Base-by-base conservation (phyloP, 37 sponge, comb jelly and placozoan genomes). In the Spongilla lacustris region DNA sequence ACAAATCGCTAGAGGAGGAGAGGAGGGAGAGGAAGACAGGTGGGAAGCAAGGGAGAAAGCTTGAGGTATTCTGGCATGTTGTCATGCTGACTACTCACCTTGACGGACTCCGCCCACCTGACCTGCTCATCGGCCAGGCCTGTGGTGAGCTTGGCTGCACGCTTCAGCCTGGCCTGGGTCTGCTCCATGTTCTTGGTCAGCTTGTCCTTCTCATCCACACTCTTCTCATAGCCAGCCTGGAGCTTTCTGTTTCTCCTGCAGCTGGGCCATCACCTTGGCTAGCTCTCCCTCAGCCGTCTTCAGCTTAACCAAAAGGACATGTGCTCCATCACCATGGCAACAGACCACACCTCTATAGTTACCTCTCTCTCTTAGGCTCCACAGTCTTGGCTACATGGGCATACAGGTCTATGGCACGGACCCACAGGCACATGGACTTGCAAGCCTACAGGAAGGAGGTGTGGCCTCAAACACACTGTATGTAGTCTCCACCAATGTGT, bases 371-470 rank as follows among this genome's bases (percentile, higher is more conserved):
- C 75, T 99, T 99, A 0, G 99, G 99, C 73, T 97, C 99, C 36
- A 99, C 99, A 36, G 91, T 91, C n/a, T 84, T 90, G 92, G 88
- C 92, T 23, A 99, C 99, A 66, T 94, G 90, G 81, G 96, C 93
- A 73, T 97, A 99, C 27, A 90, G 38, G 82, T 99, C 96, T 75
- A 95, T 69, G 26, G 99, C 99, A 49, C 96, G 80, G 3, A 96
- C 99, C 99, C 99, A 99, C 91, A 97, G 88, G 66, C 98, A 97
- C 81, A 99, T 95, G 46, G 98, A 99, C 86, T 92, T 97, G 81
- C 99, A 99, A 13, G 99, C 99, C 85, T 89, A 30, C 14, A n/a
- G n/a, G n/a, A n/a, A n/a, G n/a, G n/a, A n/a, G n/a, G n/a, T n/a
- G n/a, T n/a, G n/a, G n/a, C n/a, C n/a, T n/a, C n/a, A n/a, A n/a